Percentiles rank a stretch among this genome's conserved stretches.
These are phyloP conservation scores for Lutjanus campechanus DNA, from an alignment of 2,797 vertebrate genomes.

Conservation along the genomic window DNA sequence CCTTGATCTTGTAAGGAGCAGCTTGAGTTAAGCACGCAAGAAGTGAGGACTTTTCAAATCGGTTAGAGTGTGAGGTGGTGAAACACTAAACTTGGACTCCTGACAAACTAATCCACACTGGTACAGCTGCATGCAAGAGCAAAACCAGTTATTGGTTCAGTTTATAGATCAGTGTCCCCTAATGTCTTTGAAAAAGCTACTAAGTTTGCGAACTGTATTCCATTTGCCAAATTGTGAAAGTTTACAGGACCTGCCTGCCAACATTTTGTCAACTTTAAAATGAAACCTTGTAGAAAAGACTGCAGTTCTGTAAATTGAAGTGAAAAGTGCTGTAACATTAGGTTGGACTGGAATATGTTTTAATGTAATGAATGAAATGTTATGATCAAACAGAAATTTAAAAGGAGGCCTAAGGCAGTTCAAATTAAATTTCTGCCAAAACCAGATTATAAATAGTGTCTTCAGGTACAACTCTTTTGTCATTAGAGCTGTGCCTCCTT, in stretches of 20 bases:
- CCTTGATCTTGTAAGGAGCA: background rate
- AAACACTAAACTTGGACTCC: constrained; percentile 14
- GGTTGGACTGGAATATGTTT: background rate
- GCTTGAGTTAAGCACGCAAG: background rate
- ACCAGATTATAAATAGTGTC: constrained; percentile 7
- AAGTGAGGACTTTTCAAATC: background rate
- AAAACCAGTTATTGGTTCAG: constrained; percentile 13
- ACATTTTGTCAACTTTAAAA: constrained; percentile 29
- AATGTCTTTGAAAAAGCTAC: constrained; percentile 34
- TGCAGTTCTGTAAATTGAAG: constrained; percentile 25
- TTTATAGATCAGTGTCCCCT: constrained; percentile 14
- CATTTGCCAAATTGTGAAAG: constrained; percentile 24
- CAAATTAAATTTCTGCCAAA: constrained; percentile 11
- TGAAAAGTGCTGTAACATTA: constrained; percentile 1
- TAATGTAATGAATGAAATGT: constrained; percentile 19
- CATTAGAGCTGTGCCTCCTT: background rate
- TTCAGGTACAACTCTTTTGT: constrained; percentile 13
- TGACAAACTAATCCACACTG: constrained; percentile 17
- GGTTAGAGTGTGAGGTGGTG: background rate
- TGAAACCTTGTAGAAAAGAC: constrained; percentile 2
- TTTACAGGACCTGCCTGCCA: constrained; percentile 29
- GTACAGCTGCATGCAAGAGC: background rate
- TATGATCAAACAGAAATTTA: constrained; percentile 5
- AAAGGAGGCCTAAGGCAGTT: background rate
- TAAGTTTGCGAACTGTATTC: constrained; percentile 14